phyloP scores from a whole-genome alignment of 2,113 vertebrate species.

The Colinus virginianus region DNA sequence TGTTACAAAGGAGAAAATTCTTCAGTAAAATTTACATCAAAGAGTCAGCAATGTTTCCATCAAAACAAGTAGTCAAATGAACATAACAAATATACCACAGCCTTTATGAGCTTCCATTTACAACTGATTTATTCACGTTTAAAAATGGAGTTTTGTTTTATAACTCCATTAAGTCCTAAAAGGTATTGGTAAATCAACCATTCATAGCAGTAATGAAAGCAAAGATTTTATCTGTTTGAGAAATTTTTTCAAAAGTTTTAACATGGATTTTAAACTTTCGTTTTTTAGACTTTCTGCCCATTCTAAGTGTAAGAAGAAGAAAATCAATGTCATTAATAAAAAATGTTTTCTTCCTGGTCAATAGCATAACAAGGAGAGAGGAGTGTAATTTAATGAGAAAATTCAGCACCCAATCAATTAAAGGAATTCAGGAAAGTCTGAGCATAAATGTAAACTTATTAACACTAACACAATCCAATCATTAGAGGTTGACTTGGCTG shows the following conservation, averaged over 20 bases:
- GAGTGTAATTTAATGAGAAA: neutral
- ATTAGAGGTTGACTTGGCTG: neutral
- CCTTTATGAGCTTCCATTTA: constrained; percentile 38
- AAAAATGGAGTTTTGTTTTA: neutral
- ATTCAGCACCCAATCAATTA: neutral
- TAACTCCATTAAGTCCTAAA: neutral
- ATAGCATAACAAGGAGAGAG: neutral
- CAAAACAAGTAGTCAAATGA: constrained; percentile 28
- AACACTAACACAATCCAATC: neutral
- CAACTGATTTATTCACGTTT: constrained; percentile 35
- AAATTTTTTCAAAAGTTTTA: neutral
- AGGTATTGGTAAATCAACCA: neutral
- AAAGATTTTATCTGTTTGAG: neutral
- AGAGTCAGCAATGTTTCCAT: neutral
- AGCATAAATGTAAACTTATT: neutral
- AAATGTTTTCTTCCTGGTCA: accelerated
- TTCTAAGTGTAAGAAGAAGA: neutral
- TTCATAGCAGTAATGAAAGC: neutral
- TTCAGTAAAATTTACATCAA: constrained; percentile 28
- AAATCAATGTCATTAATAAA: neutral
- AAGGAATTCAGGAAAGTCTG: neutral
- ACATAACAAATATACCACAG: neutral
- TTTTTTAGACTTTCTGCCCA: neutral
- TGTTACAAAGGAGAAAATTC: constrained; percentile 21
- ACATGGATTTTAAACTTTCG: neutral